These are phyloP conservation scores for Diadegma fenestrale DNA, from an alignment of 2,888 invertebrate genomes.

Conservation along the genomic window DNA sequence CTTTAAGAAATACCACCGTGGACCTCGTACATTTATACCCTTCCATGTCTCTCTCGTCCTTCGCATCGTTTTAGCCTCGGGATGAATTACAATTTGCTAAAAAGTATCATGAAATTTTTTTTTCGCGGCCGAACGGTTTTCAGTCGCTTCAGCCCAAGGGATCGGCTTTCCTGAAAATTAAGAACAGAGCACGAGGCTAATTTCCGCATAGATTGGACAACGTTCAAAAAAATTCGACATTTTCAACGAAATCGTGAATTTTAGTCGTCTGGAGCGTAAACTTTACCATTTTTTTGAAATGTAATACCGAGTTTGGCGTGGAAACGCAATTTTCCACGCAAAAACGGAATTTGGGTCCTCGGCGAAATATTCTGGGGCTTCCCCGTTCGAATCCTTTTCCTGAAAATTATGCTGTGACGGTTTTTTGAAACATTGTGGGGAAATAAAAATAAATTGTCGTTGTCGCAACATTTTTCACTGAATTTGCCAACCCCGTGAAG, in stretches of 20 bases:
- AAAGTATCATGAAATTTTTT: background rate
- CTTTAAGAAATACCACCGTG: slow-evolving; percentile 57
- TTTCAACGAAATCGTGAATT: too few species aligned
- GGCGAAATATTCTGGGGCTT: too few species aligned
- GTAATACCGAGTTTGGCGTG: too few species aligned
- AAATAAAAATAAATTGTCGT: background rate
- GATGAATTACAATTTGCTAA: background rate
- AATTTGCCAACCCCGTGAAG: background rate
- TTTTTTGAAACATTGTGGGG: background rate
- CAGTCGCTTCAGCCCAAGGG: background rate
- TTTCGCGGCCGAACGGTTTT: background rate
- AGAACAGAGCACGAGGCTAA: background rate
- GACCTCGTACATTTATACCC: slow-evolving; percentile 26
- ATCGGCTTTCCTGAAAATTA: background rate
- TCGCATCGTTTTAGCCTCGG: background rate
- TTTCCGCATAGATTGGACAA: background rate
- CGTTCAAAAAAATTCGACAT: too few species aligned
- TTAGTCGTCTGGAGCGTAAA: too few species aligned
- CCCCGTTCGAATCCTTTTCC: too few species aligned
- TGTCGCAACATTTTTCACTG: background rate
- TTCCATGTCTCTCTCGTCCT: slow-evolving; percentile 26
- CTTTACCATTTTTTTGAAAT: too few species aligned
- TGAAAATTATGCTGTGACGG: too few species aligned
- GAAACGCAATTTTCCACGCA: too few species aligned
- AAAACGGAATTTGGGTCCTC: too few species aligned